Evolutionary conservation across 2,888 invertebrate species (phyloP).

Genomic region (Drosophila mimetica): DNA sequence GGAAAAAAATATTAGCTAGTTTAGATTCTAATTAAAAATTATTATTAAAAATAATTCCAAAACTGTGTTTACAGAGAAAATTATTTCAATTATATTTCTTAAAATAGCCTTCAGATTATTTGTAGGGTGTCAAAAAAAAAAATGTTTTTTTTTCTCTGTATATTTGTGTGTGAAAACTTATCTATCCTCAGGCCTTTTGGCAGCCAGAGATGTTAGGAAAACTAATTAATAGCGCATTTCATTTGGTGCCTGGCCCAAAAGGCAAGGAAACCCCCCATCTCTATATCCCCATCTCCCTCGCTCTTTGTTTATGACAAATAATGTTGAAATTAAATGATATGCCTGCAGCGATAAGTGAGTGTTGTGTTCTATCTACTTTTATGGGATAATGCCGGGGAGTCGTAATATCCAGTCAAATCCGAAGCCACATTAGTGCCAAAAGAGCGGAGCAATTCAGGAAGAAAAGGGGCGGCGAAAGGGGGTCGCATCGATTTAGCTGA

Average conservation of each 20-base stretch:
- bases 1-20: constrained; percentile 8
- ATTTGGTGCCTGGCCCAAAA: constrained; percentile 57
- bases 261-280: constrained; percentile 5
- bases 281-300: neutral
- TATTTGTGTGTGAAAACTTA: constrained; percentile 30
- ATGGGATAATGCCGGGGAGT: constrained; percentile 35
- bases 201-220: constrained; percentile 60
- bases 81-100: neutral
- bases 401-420: constrained; percentile 33
- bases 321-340: constrained; percentile 80
- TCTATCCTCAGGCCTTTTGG: constrained; percentile 55
- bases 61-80: neutral
- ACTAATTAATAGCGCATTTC: constrained; percentile 80
- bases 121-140: too few species aligned
- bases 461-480: neutral
- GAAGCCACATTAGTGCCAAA: constrained; percentile 66
- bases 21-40: neutral
- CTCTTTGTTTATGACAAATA: constrained; percentile 67
- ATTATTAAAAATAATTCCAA: neutral
- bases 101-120: too few species aligned
- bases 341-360: constrained; percentile 68
- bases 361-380: constrained; percentile 43
- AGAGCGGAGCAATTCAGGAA: constrained; percentile 15
- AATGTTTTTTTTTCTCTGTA: constrained; percentile 15
- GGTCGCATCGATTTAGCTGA: constrained; percentile 37